A percentile compares a stretch with the other conserved stretches of the same genome.
Evolutionary conservation across 2,888 invertebrate genomes (phyloP).

Genomic region (Tenthredo amoena): DNA sequence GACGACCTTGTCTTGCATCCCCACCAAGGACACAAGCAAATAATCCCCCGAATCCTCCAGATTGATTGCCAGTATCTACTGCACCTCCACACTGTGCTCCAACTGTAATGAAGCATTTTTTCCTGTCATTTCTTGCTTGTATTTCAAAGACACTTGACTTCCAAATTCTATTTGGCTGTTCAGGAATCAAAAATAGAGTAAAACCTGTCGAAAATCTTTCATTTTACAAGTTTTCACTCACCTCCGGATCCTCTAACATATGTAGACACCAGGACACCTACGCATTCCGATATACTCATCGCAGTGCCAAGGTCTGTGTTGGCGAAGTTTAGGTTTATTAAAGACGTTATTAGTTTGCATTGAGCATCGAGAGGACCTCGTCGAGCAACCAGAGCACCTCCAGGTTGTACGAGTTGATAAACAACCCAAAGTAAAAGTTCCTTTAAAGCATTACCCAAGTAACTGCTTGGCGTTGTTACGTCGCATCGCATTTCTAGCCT

Average conservation of each 20-base stretch:
- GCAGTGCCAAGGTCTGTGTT: conserved; percentile 86
- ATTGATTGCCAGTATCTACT: conserved; percentile 77
- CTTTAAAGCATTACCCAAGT: conserved; percentile 81
- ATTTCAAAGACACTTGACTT: background rate
- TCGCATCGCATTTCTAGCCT: conserved; percentile 85
- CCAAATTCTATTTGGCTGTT: conserved; percentile 10
- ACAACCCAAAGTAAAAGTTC: conserved; percentile 86
- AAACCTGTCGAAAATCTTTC: background rate
- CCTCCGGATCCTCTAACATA: conserved; percentile 73
- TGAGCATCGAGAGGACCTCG: conserved; percentile 88
- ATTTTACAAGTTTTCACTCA: conserved; percentile 54
- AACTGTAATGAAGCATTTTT: conserved; percentile 60
- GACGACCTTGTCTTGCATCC: conserved; percentile 83
- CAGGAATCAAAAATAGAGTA: conserved; percentile 21
- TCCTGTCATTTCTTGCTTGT: background rate
- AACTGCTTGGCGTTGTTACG: conserved; percentile 80
- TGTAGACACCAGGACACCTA: conserved; percentile 79
- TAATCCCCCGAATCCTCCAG: conserved; percentile 86
- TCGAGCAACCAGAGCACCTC: conserved; percentile 83
- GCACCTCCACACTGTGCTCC: conserved; percentile 76
- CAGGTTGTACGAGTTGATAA: conserved; percentile 85
- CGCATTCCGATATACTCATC: conserved; percentile 87
- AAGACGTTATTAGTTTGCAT: conserved; percentile 84
- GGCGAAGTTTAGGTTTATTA: conserved; percentile 84
- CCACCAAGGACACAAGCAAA: conserved; percentile 87